Conservation (phyloP, 2,113 vertebrate species). For the Microcebus jonahi region DNA sequence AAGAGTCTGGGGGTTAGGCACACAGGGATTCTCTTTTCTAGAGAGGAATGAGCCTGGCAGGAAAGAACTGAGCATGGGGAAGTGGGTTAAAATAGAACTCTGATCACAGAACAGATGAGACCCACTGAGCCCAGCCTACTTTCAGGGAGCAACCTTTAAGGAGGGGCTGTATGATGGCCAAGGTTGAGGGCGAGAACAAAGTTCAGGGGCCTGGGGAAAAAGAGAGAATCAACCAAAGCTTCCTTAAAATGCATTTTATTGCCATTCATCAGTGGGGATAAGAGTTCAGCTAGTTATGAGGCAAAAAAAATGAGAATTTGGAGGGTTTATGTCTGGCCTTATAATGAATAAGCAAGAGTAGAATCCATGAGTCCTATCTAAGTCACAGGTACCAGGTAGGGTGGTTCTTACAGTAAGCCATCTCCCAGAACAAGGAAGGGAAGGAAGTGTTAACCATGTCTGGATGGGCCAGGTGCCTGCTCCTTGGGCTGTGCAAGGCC, state of each 20-base stretch:
- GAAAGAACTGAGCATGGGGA: neutral
- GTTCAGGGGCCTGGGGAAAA: neutral
- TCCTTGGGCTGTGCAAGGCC: rapidly evolving
- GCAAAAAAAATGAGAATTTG: neutral
- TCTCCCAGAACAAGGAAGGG: neutral
- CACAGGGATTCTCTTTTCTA: neutral
- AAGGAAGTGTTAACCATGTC: neutral
- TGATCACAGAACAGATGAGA: neutral
- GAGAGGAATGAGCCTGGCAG: neutral
- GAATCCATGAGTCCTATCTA: neutral
- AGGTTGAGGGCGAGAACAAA: neutral
- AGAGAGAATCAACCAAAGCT: neutral
- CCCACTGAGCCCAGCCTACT: neutral
- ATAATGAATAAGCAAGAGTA: neutral
- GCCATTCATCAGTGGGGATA: neutral
- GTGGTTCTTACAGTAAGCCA: neutral
- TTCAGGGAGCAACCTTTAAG: neutral
- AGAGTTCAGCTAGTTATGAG: neutral
- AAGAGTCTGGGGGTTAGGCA: neutral
- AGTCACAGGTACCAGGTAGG: neutral
- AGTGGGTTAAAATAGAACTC: neutral
- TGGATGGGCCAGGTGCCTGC: neutral
- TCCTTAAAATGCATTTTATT: neutral
- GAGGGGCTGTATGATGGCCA: neutral
- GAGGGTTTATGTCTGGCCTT: neutral